Evolutionary conservation across 1,140 invertebrate genomes (phyloP).

Genomic region (Bombus ignitus): DNA sequence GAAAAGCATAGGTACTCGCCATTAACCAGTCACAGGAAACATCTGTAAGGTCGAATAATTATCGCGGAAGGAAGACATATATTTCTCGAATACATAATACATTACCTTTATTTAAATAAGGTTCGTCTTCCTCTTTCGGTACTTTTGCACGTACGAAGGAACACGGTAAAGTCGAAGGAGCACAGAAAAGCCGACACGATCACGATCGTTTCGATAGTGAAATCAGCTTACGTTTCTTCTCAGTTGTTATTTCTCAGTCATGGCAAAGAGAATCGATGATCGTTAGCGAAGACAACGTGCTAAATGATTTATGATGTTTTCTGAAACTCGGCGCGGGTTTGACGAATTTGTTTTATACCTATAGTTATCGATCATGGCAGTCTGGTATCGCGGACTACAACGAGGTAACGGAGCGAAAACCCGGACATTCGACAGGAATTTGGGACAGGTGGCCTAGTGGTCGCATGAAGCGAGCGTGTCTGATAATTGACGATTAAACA

Average conservation of each 20-base stretch:
- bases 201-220: conserved; percentile 12
- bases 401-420: conserved; percentile 71
- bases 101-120: not conserved
- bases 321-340: not conserved
- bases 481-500: conserved; percentile 70
- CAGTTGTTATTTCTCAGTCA: not conserved
- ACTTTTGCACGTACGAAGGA: not conserved
- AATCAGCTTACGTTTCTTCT: not conserved
- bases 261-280: not conserved
- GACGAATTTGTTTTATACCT: conserved; percentile 38
- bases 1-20: not conserved
- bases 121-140: not conserved
- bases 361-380: conserved; percentile 49
- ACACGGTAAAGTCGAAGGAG: not conserved
- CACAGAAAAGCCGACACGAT: not conserved
- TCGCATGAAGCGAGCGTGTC: conserved; percentile 56
- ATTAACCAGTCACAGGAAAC: not conserved
- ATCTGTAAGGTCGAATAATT: not conserved
- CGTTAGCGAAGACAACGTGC: no score
- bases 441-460: conserved; percentile 72
- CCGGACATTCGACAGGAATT: conserved; percentile 72
- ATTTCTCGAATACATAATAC: not conserved
- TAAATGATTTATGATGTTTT: not conserved
- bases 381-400: conserved; percentile 41
- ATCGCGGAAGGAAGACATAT: not conserved